These are phyloP conservation scores for Pantala flavescens DNA, from an alignment of 1,140 invertebrate genomes.

Conservation along the genomic window DNA sequence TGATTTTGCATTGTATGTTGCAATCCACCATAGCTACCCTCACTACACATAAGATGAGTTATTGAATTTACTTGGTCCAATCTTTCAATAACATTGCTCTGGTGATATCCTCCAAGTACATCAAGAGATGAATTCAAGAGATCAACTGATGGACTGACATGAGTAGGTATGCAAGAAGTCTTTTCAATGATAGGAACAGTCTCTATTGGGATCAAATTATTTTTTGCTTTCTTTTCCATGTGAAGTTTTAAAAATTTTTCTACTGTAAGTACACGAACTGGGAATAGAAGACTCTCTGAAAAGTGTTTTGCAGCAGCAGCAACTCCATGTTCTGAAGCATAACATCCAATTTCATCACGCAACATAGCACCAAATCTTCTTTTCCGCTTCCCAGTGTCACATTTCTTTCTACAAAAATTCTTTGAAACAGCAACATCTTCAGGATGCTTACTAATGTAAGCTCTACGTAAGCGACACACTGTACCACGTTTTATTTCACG, in stretches of 20 bases:
- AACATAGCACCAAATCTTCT: conserved; percentile 27
- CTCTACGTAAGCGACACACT: neutral
- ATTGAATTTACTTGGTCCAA: too few relatives aligned
- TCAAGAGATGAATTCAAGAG: conserved; percentile 22
- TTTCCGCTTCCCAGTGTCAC: neutral
- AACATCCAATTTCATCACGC: conserved; percentile 32
- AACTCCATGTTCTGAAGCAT: conserved; percentile 29
- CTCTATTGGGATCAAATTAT: too few relatives aligned
- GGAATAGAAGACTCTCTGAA: conserved; percentile 24
- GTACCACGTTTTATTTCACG: neutral
- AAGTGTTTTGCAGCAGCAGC: conserved; percentile 29
- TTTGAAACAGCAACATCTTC: neutral
- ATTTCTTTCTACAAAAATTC: neutral
- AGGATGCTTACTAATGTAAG: neutral
- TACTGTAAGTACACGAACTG: conserved; percentile 27
- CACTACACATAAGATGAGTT: too few relatives aligned
- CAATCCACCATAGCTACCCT: too few relatives aligned
- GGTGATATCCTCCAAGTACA: neutral
- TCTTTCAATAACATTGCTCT: too few relatives aligned
- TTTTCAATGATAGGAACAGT: too few relatives aligned
- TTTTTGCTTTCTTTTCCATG: conserved; percentile 17
- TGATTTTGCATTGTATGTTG: too few relatives aligned
- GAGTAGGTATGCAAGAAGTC: conserved; percentile 16
- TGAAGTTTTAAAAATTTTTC: conserved; percentile 31
- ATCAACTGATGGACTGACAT: conserved; percentile 20